phyloP scores from a whole-genome alignment of 2,113 vertebrate species.

The Narcine bancroftii region DNA sequence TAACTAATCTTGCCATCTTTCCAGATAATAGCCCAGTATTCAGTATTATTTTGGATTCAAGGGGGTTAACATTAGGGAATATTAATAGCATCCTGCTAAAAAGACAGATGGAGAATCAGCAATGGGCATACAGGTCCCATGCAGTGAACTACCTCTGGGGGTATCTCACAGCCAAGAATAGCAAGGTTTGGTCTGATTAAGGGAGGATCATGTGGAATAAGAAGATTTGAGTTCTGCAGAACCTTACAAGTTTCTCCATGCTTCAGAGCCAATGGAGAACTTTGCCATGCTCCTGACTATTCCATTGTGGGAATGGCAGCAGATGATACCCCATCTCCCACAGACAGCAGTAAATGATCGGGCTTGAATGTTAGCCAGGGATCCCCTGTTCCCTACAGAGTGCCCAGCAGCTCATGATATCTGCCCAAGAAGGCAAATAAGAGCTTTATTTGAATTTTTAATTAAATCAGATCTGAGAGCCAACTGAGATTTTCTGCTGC shows the following conservation, averaged over 20 bases:
- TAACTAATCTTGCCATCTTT: too few species aligned
- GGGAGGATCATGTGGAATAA: neutral
- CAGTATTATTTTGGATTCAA: too few species aligned
- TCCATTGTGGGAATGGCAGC: neutral
- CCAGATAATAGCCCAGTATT: too few species aligned
- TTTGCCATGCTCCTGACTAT: neutral
- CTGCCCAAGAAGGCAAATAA: neutral
- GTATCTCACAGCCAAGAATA: neutral
- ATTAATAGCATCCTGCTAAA: too few species aligned
- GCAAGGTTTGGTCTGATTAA: neutral
- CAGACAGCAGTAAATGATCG: neutral
- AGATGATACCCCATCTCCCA: neutral
- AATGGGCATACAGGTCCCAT: too few species aligned
- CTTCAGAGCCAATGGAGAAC: neutral
- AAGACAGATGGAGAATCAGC: too few species aligned
- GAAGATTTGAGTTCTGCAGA: neutral
- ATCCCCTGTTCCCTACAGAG: neutral
- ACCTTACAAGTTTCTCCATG: too few species aligned
- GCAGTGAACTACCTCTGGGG: neutral
- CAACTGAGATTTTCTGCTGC: neutral
- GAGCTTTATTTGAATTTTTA: too few species aligned
- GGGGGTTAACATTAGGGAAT: too few species aligned
- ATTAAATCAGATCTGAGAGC: neutral
- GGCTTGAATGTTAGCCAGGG: neutral
- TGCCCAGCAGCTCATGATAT: neutral